phyloP scores from a whole-genome alignment of 2,888 invertebrate species.

The Sarcophaga caerulescens region DNA sequence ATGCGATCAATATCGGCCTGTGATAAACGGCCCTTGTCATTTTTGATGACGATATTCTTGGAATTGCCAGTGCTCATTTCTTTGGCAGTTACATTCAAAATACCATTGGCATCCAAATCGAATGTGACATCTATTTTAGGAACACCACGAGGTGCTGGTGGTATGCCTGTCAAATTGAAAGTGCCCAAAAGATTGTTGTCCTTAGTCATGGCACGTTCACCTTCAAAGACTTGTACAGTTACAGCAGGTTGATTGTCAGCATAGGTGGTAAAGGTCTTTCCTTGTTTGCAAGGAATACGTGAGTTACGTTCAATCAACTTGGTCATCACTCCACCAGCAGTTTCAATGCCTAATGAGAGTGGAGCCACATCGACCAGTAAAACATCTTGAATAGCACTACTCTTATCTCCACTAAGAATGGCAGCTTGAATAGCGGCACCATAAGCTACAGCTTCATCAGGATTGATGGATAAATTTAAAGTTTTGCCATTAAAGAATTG shows the following conservation, averaged over 20 bases:
- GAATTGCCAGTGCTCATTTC: constrained; percentile 85
- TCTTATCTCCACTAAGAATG: constrained; percentile 86
- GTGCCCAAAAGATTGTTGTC: constrained; percentile 97
- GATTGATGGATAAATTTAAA: constrained; percentile 88
- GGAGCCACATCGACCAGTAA: constrained; percentile 86
- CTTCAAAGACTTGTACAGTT: constrained; percentile 88
- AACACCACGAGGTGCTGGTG: constrained; percentile 93
- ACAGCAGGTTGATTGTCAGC: constrained; percentile 90
- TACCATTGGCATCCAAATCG: constrained; percentile 93
- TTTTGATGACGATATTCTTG: constrained; percentile 90
- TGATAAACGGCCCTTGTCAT: constrained; percentile 90
- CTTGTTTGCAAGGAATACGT: constrained; percentile 87
- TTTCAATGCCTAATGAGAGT: constrained; percentile 88
- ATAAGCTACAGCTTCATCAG: constrained; percentile 91
- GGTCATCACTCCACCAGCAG: constrained; percentile 90
- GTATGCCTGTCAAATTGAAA: constrained; percentile 96
- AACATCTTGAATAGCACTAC: constrained; percentile 88
- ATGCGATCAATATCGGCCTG: constrained; percentile 90
- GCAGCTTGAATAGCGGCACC: constrained; percentile 89
- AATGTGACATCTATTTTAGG: constrained; percentile 93
- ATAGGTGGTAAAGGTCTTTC: constrained; percentile 89
- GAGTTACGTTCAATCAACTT: constrained; percentile 88
- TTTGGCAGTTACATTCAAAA: constrained; percentile 91
- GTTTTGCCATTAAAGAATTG: constrained; percentile 89
- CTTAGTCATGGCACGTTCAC: constrained; percentile 93